Evolutionary conservation across 2,888 invertebrate species (phyloP).

Genomic region (Phaedon cochleariae): DNA sequence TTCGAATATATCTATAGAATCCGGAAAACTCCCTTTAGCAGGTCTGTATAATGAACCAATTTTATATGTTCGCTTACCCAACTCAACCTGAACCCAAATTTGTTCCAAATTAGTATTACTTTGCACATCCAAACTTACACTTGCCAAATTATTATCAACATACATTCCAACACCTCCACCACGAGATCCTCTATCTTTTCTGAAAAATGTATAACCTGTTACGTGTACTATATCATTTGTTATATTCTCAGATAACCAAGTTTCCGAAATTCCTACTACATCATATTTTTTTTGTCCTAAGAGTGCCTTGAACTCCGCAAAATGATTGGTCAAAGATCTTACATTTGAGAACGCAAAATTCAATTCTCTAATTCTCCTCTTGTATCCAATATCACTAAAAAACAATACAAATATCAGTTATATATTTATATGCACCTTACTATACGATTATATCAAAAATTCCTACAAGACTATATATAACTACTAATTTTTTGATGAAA

Average conservation of each 20-base stretch:
- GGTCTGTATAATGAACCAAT: no score
- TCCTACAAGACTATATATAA: background rate
- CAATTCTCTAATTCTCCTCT: background rate
- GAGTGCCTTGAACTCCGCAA: background rate
- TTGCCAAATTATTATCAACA: background rate
- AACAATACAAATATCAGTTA: background rate
- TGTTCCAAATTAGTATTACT: slow-evolving; percentile 6
- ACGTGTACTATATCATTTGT: background rate
- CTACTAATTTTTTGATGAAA: background rate
- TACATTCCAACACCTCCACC: slow-evolving; percentile 1
- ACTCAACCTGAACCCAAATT: background rate
- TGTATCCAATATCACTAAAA: background rate
- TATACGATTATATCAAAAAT: background rate
- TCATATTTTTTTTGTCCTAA: background rate
- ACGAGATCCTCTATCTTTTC: background rate
- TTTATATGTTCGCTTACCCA: no score
- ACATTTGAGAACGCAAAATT: background rate
- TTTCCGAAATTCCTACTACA: background rate
- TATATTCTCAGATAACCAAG: slow-evolving; percentile 1
- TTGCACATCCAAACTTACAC: background rate
- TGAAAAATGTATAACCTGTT: background rate
- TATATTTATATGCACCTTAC: background rate
- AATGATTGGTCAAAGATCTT: slow-evolving; percentile 1
- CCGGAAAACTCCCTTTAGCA: no score
- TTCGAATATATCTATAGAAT: no score